Conservation (phyloP, 2,888 invertebrate species). For the Nephrocerus scutellatus region DNA sequence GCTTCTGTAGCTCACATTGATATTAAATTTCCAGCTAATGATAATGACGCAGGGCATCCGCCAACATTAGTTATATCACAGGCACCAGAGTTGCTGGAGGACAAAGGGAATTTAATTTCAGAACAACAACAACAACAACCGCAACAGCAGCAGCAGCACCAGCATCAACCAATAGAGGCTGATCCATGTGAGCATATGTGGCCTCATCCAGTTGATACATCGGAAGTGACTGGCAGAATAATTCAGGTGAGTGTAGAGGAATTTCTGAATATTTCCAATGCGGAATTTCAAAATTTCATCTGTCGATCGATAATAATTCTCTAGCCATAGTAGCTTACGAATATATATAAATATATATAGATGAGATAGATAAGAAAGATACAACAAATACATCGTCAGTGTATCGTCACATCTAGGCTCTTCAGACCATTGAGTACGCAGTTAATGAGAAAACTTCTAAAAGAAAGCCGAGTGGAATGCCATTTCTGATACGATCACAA, state of each 20-base stretch:
- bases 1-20: too few relatives aligned
- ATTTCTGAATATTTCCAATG: conserved; percentile 5
- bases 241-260: conserved; percentile 50
- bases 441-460: too few relatives aligned
- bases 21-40: too few relatives aligned
- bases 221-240: conserved; percentile 56
- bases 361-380: too few relatives aligned
- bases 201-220: conserved; percentile 58
- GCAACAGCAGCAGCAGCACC: not conserved
- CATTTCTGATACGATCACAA: too few relatives aligned
- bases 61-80: not conserved
- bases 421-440: too few relatives aligned
- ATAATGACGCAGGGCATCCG: conserved; percentile 21
- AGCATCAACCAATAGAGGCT: too few relatives aligned
- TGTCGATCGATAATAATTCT: not conserved
- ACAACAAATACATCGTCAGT: too few relatives aligned
- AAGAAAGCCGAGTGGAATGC: too few relatives aligned
- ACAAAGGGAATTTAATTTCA: not conserved
- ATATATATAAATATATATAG: too few relatives aligned
- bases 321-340: not conserved
- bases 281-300: conserved; percentile 6
- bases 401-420: too few relatives aligned
- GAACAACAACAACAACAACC: not conserved
- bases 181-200: conserved; percentile 51
- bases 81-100: conserved; percentile 1